phyloP scores from a whole-genome alignment of 2,888 invertebrate species.

The Drosophila melanosoma region DNA sequence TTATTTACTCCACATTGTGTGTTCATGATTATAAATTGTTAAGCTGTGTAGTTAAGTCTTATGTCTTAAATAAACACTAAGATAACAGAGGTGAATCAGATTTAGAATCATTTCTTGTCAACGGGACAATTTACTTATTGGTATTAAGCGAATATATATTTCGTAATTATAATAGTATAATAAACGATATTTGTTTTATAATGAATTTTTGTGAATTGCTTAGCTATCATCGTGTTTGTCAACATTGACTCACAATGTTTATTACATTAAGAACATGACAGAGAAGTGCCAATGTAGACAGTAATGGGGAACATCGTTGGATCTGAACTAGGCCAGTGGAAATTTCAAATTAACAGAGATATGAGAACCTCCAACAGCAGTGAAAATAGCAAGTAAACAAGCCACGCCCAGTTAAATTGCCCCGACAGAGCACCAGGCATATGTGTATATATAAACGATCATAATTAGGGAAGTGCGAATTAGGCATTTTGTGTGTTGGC shows the following conservation, averaged over 20 bases:
- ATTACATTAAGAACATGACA: slow-evolving; percentile 13
- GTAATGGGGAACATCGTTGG: slow-evolving; percentile 16
- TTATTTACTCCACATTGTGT: no score
- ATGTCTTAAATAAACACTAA: background rate
- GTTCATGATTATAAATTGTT: no score
- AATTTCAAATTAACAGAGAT: slow-evolving; percentile 71
- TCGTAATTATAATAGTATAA: background rate
- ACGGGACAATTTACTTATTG: background rate
- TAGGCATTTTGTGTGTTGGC: slow-evolving; percentile 28
- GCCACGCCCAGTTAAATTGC: slow-evolving; percentile 36
- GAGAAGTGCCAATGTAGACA: slow-evolving; percentile 12
- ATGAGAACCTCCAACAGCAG: slow-evolving; percentile 53
- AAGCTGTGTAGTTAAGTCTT: background rate
- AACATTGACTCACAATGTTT: slow-evolving; percentile 14
- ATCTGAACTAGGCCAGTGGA: slow-evolving; percentile 71
- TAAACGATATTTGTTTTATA: background rate
- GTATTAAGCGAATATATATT: background rate
- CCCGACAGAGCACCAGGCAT: background rate
- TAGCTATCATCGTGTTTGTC: background rate
- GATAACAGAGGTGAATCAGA: background rate
- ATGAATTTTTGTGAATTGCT: background rate
- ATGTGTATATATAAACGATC: background rate
- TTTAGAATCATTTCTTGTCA: background rate
- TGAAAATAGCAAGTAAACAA: slow-evolving; percentile 33
- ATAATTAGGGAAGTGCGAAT: slow-evolving; percentile 57